Percentiles rank a stretch among this genome's conserved stretches.
Evolutionary conservation across 1,140 invertebrate genomes (phyloP).

Genomic region (Ooceraea biroi): DNA sequence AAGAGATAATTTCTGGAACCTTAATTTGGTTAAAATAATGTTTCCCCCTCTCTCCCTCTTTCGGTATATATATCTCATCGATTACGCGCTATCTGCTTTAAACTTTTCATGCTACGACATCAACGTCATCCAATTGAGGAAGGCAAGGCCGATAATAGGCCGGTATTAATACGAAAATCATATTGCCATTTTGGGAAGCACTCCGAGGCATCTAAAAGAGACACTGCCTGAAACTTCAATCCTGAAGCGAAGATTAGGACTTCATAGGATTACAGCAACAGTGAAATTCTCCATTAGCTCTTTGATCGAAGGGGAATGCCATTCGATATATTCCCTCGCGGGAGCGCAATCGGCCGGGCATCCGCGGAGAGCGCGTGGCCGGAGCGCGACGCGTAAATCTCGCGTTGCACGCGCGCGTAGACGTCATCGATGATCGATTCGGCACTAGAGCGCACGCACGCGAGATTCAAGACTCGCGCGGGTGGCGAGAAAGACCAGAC

Average conservation of each 20-base stretch:
- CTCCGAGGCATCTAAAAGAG: no score
- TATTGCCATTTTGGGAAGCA: no score
- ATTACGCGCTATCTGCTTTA: slow-evolving; percentile 11
- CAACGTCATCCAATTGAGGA: neutral
- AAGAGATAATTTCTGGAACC: no score
- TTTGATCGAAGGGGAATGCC: neutral
- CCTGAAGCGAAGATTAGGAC: no score
- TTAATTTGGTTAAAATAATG: no score
- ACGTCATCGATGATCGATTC: slow-evolving; percentile 4
- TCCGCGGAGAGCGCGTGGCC: neutral
- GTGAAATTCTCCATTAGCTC: no score
- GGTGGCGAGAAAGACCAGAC: slow-evolving; percentile 13
- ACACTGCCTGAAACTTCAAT: no score
- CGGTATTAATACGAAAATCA: no score
- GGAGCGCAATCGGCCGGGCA: neutral
- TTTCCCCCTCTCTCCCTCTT: no score
- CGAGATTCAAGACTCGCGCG: slow-evolving; percentile 49
- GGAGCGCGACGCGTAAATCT: slow-evolving; percentile 20
- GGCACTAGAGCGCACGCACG: neutral
- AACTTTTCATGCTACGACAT: neutral
- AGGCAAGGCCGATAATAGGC: neutral
- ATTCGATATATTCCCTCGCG: neutral
- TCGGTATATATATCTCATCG: neutral
- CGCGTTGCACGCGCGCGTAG: slow-evolving; percentile 21
- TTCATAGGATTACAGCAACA: no score